A percentile compares a stretch with the other conserved stretches of the same genome.
phyloP scores from a whole-genome alignment of 2,888 invertebrate genomes.

The Habrosyne pyritoides region DNA sequence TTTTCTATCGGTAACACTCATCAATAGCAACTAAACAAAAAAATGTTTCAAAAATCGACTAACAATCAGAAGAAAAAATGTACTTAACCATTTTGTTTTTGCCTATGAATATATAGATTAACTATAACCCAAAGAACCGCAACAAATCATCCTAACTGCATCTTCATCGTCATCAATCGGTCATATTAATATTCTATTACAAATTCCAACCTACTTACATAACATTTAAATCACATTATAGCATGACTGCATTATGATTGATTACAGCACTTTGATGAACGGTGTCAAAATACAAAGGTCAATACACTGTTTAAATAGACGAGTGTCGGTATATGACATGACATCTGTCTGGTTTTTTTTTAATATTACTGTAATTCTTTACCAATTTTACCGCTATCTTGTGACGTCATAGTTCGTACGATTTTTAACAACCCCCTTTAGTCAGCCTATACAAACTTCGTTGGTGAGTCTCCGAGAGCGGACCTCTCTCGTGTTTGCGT shows the following conservation, averaged over 20 bases:
- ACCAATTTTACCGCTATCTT: background rate
- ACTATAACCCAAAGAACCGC: background rate
- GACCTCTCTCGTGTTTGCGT: no score
- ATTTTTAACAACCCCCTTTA: no score
- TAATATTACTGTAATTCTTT: background rate
- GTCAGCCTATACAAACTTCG: no score
- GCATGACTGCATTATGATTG: slow-evolving; percentile 21
- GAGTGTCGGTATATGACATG: slow-evolving; percentile 5
- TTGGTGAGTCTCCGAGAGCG: no score
- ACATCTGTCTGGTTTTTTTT: background rate
- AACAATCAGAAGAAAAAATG: no score
- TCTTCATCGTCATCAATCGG: slow-evolving; percentile 16
- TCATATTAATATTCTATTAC: slow-evolving; percentile 24
- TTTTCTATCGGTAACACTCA: no score
- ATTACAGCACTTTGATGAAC: slow-evolving; percentile 21
- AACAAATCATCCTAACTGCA: slow-evolving; percentile 11
- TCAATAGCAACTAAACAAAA: no score
- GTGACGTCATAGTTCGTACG: background rate
- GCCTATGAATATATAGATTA: no score
- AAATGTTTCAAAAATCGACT: no score
- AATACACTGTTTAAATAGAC: slow-evolving; percentile 14
- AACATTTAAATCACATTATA: slow-evolving; percentile 34
- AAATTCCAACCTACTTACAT: slow-evolving; percentile 37
- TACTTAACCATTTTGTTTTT: no score
- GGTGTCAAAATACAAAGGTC: slow-evolving; percentile 21